Conservation (phyloP, 2,888 invertebrate species). For the Malthinus flaveolus region DNA sequence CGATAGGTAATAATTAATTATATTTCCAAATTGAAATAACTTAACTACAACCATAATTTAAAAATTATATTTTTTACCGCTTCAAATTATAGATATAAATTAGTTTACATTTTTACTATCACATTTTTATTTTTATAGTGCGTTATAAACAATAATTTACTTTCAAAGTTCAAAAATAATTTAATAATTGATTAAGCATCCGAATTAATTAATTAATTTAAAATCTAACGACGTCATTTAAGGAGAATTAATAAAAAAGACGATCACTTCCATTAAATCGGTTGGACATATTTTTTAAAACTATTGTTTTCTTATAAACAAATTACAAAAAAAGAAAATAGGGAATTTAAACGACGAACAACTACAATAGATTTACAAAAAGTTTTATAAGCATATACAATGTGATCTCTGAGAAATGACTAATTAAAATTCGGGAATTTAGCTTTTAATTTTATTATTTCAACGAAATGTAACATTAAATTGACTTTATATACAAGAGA, state of each 20-base stretch:
- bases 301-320: background rate
- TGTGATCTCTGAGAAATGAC: slow-evolving; percentile 36
- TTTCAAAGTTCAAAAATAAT: too few species aligned
- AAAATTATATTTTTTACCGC: too few species aligned
- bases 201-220: background rate
- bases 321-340: background rate
- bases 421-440: slow-evolving; percentile 41
- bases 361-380: slow-evolving; percentile 3
- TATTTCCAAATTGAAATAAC: too few species aligned
- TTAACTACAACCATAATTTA: too few species aligned
- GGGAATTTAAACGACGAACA: background rate
- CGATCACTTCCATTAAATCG: slow-evolving; percentile 2
- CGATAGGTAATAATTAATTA: too few species aligned
- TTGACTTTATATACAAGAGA: background rate
- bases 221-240: background rate
- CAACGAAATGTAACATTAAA: slow-evolving; percentile 29
- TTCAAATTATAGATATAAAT: too few species aligned
- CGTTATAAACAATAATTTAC: too few species aligned
- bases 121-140: too few species aligned
- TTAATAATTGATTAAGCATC: too few species aligned
- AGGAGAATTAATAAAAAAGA: background rate
- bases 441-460: slow-evolving; percentile 35
- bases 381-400: background rate
- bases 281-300: slow-evolving; percentile 1
- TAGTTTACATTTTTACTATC: too few species aligned